Percentiles rank a stretch among this genome's conserved stretches.
phyloP scores from a whole-genome alignment of 2,113 vertebrate genomes.

The Balaenoptera acutorostrata region DNA sequence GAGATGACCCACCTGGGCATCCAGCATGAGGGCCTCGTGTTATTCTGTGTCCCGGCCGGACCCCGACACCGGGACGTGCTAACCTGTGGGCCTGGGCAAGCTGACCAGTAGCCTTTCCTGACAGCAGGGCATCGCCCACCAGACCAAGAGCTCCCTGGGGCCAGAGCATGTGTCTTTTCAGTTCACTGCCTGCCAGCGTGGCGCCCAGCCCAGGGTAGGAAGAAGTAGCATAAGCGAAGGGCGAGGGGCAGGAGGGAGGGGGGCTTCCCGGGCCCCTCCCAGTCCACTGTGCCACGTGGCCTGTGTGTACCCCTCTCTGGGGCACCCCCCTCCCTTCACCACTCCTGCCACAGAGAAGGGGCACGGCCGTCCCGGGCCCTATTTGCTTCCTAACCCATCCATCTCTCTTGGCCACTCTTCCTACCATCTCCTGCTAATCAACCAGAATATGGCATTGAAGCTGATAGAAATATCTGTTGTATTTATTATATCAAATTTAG shows the following conservation, averaged over 20 bases:
- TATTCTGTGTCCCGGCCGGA: not conserved
- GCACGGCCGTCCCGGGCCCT: not conserved
- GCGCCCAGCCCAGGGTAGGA: not conserved
- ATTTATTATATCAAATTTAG: not conserved
- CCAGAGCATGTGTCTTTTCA: not conserved
- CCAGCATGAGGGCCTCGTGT: not conserved
- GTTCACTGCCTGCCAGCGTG: not conserved
- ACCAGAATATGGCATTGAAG: not conserved
- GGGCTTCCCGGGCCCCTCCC: not conserved
- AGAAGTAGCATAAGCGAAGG: not conserved
- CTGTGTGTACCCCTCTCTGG: not conserved
- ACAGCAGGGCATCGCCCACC: fast-evolving
- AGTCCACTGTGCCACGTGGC: fast-evolving
- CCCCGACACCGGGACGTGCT: not conserved
- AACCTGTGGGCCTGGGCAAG: not conserved
- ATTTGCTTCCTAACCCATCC: not conserved
- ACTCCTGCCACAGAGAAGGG: not conserved
- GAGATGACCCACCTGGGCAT: not conserved
- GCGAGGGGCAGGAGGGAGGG: not conserved
- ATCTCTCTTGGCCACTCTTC: not conserved
- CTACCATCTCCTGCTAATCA: not conserved
- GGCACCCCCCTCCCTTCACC: no score
- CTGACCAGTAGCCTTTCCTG: not conserved
- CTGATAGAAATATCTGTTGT: not conserved
- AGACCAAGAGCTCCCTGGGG: not conserved